These are phyloP conservation scores for Centropus unirufus DNA, from an alignment of 2,113 vertebrate genomes.

Conservation along the genomic window DNA sequence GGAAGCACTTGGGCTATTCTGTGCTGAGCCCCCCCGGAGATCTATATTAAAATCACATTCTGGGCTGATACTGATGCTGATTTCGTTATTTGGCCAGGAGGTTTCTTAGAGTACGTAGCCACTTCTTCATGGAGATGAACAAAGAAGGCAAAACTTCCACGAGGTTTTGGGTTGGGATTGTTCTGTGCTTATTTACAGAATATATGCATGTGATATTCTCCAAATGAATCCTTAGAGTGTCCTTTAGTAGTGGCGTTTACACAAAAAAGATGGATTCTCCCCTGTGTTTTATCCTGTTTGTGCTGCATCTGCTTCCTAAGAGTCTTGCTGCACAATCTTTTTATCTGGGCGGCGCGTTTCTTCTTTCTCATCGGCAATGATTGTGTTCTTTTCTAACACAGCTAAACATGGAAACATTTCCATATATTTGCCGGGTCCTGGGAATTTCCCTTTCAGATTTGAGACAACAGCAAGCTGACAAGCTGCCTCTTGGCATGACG, in stretches of 20 bases:
- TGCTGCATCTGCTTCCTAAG: not conserved
- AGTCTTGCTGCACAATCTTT: not conserved
- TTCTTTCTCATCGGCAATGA: not conserved
- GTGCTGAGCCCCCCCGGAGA: not conserved
- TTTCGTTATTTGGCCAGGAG: not conserved
- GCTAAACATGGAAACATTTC: conserved; percentile 54
- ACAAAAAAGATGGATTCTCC: not conserved
- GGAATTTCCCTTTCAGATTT: conserved; percentile 73
- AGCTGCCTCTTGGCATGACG: conserved; percentile 66
- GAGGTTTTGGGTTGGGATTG: not conserved
- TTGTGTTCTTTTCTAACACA: conserved; percentile 57
- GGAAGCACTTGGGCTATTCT: not conserved
- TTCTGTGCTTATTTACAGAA: not conserved
- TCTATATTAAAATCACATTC: fast-evolving
- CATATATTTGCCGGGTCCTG: conserved; percentile 45
- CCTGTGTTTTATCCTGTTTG: not conserved
- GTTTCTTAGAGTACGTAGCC: fast-evolving
- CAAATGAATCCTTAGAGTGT: not conserved
- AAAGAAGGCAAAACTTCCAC: not conserved
- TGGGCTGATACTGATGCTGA: not conserved
- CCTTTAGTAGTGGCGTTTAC: not conserved
- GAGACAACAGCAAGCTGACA: conserved; percentile 70
- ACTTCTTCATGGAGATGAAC: not conserved
- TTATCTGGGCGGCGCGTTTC: not conserved
- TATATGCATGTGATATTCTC: not conserved